Evolutionary conservation across 2,888 invertebrate species (phyloP).

Genomic region (Stenodera caucasica): DNA sequence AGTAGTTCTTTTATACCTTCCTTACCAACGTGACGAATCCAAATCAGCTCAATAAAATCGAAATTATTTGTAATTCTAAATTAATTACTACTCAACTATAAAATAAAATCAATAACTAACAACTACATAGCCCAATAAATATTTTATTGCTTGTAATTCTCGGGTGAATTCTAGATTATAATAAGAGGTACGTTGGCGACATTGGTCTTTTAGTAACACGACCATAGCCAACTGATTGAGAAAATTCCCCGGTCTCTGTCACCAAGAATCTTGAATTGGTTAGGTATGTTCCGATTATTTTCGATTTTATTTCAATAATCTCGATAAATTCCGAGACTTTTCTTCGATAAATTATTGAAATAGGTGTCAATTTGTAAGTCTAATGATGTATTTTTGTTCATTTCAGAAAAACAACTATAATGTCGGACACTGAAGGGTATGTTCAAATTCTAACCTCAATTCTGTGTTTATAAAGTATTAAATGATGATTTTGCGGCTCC

Average conservation of each 20-base stretch:
- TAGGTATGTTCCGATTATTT: neutral
- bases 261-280: neutral
- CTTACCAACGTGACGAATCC: neutral
- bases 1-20: neutral
- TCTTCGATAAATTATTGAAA: neutral
- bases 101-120: too few relatives aligned
- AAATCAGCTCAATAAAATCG: neutral
- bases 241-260: neutral
- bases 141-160: too few relatives aligned
- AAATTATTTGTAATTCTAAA: neutral
- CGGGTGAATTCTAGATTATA: too few relatives aligned
- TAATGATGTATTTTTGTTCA: conserved; percentile 28
- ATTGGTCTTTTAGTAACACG: neutral
- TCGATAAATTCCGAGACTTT: neutral
- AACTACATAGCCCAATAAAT: too few relatives aligned
- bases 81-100: too few relatives aligned
- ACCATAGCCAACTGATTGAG: neutral
- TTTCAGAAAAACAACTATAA: conserved; percentile 57
- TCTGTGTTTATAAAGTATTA: conserved; percentile 21
- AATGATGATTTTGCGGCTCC: conserved; percentile 51
- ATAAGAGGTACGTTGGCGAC: neutral
- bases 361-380: neutral
- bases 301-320: neutral
- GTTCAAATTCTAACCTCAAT: conserved; percentile 55
- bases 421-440: conserved; percentile 85